Percentiles rank a stretch among this genome's conserved stretches.
Evolutionary conservation across 2,888 invertebrate genomes (phyloP).

Genomic region (Rutpela maculata): DNA sequence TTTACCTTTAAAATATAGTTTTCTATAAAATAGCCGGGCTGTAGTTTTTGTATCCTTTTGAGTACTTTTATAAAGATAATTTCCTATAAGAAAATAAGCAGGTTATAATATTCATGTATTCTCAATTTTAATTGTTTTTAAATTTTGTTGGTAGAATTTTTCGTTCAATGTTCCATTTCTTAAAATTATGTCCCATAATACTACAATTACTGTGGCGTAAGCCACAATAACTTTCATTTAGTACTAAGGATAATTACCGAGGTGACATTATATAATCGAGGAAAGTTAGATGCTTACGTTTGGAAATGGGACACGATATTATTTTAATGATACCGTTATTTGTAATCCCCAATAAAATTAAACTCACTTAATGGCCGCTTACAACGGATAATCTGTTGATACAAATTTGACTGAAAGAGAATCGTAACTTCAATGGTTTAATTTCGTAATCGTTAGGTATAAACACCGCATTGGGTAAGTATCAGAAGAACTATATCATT

Average conservation of each 20-base stretch:
- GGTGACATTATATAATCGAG: background rate
- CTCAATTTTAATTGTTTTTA: too few species aligned
- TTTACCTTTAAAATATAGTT: too few species aligned
- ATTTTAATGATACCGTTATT: constrained; percentile 18
- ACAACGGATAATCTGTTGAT: background rate
- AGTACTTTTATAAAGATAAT: too few species aligned
- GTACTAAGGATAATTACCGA: background rate
- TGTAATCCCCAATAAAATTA: constrained; percentile 17
- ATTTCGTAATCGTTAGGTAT: background rate
- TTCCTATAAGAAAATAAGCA: too few species aligned
- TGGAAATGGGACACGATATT: constrained; percentile 6
- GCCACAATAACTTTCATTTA: background rate
- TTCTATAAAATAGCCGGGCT: too few species aligned
- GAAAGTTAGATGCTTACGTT: background rate
- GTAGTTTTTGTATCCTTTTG: too few species aligned
- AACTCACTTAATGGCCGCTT: constrained; percentile 16
- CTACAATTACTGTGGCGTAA: background rate
- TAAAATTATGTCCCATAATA: background rate
- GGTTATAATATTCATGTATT: too few species aligned
- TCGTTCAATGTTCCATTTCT: too few species aligned
- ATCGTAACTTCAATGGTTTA: background rate
- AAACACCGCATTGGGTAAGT: background rate
- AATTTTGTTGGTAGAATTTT: too few species aligned
- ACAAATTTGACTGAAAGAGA: background rate
- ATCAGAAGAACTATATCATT: background rate